Evolutionary conservation across 2,113 vertebrate genomes (phyloP).

Genomic region (Megalops atlanticus): DNA sequence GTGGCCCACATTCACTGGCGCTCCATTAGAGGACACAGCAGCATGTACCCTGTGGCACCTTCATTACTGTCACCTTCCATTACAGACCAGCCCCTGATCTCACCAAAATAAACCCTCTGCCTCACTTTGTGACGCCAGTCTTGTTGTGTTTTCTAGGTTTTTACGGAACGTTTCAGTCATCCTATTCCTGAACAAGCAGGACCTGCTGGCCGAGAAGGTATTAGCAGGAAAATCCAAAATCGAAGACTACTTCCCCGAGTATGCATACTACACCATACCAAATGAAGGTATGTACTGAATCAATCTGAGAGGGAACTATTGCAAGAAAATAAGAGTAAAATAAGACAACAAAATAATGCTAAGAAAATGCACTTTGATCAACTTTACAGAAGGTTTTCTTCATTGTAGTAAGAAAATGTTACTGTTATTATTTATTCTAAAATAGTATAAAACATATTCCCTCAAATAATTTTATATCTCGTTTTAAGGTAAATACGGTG

Average conservation of each 20-base stretch:
- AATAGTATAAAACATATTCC: no score
- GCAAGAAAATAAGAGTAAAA: no score
- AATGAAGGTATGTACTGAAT: constrained; percentile 75
- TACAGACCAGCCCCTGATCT: background rate
- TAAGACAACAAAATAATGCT: no score
- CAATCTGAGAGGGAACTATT: background rate
- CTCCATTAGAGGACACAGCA: background rate
- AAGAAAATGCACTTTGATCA: no score
- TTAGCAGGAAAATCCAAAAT: constrained; percentile 97
- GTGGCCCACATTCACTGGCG: background rate
- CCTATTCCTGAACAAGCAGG: constrained; percentile 98
- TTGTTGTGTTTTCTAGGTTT: constrained; percentile 75
- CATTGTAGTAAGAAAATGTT: no score
- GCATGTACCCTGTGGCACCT: background rate
- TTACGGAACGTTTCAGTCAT: constrained; percentile 96
- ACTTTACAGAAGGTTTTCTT: no score
- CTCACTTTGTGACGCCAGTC: constrained; percentile 3
- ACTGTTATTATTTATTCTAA: no score
- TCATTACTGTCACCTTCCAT: background rate
- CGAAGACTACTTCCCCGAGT: constrained; percentile 98
- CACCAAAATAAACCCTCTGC: background rate
- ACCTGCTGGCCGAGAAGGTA: constrained; percentile 96
- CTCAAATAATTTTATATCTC: no score
- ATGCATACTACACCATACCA: constrained; percentile 85
- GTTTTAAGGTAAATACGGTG: no score